A percentile compares a stretch with the other conserved stretches of the same genome.
phyloP scores from a whole-genome alignment of 2,888 invertebrate genomes.

The Latrodectus elegans region DNA sequence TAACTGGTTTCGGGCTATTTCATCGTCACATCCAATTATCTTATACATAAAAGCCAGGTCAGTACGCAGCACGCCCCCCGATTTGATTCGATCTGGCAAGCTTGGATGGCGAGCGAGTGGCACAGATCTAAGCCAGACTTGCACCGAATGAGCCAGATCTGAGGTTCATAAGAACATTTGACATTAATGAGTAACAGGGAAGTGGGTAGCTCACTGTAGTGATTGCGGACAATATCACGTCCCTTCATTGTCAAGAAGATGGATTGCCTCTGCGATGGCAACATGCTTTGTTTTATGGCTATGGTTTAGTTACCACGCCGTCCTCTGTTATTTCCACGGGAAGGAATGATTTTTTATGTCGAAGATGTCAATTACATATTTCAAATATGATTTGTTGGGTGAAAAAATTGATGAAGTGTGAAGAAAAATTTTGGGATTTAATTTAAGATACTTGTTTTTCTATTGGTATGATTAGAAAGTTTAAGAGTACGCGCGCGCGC shows the following conservation, averaged over 20 bases:
- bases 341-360: not conserved
- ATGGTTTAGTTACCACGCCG: not conserved
- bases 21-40: too few species aligned
- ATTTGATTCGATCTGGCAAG: conserved; percentile 21
- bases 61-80: not conserved
- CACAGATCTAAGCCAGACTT: not conserved
- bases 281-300: conserved; percentile 11
- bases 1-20: too few species aligned
- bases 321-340: not conserved
- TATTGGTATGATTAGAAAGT: too few species aligned
- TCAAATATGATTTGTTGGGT: too few species aligned
- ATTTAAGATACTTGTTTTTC: too few species aligned
- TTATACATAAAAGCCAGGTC: not conserved
- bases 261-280: conserved; percentile 8
- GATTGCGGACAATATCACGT: conserved; percentile 35
- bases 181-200: conserved; percentile 33
- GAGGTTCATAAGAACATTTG: conserved; percentile 38
- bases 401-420: too few species aligned
- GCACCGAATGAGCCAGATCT: conserved; percentile 22
- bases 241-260: conserved; percentile 20
- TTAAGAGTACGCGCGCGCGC: too few species aligned
- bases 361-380: too few species aligned
- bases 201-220: conserved; percentile 5
- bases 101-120: too few species aligned
- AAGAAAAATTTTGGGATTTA: too few species aligned